These are phyloP conservation scores for Agrypnus murinus DNA, from an alignment of 2,888 invertebrate genomes.

Conservation along the genomic window DNA sequence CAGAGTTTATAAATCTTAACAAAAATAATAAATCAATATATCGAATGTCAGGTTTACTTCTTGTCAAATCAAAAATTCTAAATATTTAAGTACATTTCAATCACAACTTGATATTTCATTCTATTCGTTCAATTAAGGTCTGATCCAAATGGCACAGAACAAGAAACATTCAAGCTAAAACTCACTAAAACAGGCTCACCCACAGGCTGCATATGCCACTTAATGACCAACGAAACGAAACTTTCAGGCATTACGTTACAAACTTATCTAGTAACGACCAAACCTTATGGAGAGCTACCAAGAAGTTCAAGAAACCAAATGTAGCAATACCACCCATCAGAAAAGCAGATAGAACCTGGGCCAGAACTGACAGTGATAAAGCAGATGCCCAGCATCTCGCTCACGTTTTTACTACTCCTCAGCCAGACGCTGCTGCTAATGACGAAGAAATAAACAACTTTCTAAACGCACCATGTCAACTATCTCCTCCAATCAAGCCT, in stretches of 20 bases:
- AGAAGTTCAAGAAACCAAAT: background rate
- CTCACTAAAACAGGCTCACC: background rate
- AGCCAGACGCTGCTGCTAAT: background rate
- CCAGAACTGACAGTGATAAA: background rate
- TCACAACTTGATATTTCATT: too few relatives aligned
- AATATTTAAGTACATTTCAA: too few relatives aligned
- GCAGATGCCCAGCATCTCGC: background rate
- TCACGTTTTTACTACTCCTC: background rate
- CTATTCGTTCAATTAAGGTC: too few relatives aligned
- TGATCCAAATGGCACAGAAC: constrained; percentile 9
- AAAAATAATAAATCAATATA: too few relatives aligned
- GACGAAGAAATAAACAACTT: background rate
- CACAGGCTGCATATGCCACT: background rate
- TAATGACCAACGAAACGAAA: background rate
- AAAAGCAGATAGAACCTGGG: background rate
- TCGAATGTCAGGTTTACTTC: too few relatives aligned
- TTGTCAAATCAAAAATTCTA: too few relatives aligned
- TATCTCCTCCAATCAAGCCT: background rate
- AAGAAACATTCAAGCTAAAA: background rate
- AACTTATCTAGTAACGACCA: background rate
- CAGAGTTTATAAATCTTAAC: too few relatives aligned
- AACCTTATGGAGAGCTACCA: background rate
- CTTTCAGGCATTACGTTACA: background rate
- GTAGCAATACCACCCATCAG: background rate
- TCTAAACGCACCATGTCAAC: background rate